phyloP scores from a whole-genome alignment of 2,888 invertebrate genomes.

The Emmelina monodactyla region DNA sequence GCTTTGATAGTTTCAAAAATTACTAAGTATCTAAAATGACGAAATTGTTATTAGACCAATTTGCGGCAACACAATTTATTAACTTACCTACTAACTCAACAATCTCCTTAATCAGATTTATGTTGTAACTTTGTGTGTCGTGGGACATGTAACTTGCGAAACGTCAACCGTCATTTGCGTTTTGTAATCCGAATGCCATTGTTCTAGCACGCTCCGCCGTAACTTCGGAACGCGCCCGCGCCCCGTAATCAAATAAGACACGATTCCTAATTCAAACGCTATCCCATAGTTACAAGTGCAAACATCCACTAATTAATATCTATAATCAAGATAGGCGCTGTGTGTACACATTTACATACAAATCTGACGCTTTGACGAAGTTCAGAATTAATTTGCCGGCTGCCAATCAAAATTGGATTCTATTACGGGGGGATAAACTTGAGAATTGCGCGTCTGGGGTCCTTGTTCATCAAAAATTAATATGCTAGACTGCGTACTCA shows the following conservation, averaged over 20 bases:
- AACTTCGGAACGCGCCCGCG: background rate
- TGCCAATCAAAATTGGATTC: background rate
- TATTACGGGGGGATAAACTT: background rate
- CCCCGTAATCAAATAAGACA: constrained; percentile 2
- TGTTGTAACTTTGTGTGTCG: too few species aligned
- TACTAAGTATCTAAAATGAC: too few species aligned
- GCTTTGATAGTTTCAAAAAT: too few species aligned
- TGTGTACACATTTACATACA: constrained; percentile 22
- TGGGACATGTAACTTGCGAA: too few species aligned
- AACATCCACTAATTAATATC: constrained; percentile 30
- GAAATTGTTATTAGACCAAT: too few species aligned
- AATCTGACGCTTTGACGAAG: constrained; percentile 12
- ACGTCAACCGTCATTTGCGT: too few species aligned
- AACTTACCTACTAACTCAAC: too few species aligned
- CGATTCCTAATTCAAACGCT: constrained; percentile 20
- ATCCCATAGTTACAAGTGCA: constrained; percentile 23
- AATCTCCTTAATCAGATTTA: too few species aligned
- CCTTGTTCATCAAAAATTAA: background rate
- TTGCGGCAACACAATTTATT: too few species aligned
- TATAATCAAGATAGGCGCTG: constrained; percentile 25
- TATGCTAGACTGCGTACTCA: background rate
- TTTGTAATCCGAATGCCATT: too few species aligned
- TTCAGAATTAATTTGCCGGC: background rate
- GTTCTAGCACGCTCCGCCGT: too few species aligned
- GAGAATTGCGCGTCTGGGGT: background rate